Evolutionary conservation across 2,797 vertebrate species (phyloP), one percentile per base, ranked within the genome.

Genomic region (Melanotaenia trifasciata): DNA sequence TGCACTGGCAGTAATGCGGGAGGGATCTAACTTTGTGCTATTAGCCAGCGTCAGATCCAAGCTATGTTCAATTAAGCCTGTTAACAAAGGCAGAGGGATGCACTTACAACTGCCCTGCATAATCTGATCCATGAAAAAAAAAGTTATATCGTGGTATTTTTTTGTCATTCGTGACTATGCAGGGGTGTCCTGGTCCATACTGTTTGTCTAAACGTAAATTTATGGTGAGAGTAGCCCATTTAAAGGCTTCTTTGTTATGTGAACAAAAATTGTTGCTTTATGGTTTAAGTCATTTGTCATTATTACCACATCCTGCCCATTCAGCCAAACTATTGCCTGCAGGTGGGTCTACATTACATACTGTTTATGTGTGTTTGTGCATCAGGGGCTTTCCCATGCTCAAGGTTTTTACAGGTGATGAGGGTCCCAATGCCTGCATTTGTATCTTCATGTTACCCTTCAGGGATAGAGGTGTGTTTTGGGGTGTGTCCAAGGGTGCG

Each of bases 11-110:
- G 79, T 85, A 87, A 90, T 85, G 77, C 83, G 77, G 71, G 56
- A 83, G 62, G 65, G 83, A 79, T 82, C 87, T 74, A 84, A 89
- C 87, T 72, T 84, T 50, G 82, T 73, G 76, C 80, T 78, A 82
- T 88, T 87, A 88, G 81, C 87, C 79, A 58, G 56, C 24, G 54
- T 88, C 83, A 85, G 78, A 88, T 70, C 74, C 72, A 50, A 84
- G 84, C 85, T 84, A 86, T 77, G 78, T 90, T 91, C 85, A 86
- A 76, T 92, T 84, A 87, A 79, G 58, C 63, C 72, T 3, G 0
- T 11, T 89, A 89, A 88, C 89, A 72, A 77, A 81, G 58, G 58
- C 72, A 75, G 53, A 74, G 16, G 30, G 70, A 64, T 63, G 60
- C 76, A 70, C 74, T 87, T 74, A 74, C 45, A 78, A 45, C 70